These are phyloP conservation scores for Cephalopholis sonnerati DNA, from an alignment of 2,113 vertebrate species.

Conservation along the genomic window DNA sequence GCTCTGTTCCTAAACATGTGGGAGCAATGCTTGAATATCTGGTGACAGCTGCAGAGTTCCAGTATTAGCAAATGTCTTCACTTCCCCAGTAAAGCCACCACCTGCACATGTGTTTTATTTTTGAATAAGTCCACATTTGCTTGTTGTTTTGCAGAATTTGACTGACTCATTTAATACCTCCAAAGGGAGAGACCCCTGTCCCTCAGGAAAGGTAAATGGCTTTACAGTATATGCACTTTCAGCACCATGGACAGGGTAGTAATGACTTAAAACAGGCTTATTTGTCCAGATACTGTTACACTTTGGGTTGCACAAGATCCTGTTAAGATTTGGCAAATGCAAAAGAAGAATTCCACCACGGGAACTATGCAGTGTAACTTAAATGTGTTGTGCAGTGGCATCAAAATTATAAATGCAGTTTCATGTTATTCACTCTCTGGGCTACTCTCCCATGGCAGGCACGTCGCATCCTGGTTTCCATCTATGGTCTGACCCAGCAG, in stretches of 20 bases:
- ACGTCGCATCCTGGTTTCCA: constrained; percentile 75
- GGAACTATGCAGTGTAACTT: background rate
- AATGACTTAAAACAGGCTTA: background rate
- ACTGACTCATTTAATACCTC: constrained; percentile 56
- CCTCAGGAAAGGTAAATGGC: constrained; percentile 78
- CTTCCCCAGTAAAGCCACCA: background rate
- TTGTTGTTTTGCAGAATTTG: constrained; percentile 77
- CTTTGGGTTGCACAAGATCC: background rate
- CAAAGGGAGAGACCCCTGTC: constrained; percentile 78
- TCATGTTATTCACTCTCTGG: background rate
- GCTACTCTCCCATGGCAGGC: constrained; percentile 51
- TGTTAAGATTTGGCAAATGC: background rate
- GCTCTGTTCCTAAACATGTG: background rate
- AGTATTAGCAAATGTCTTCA: constrained; percentile 8
- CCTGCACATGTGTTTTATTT: background rate
- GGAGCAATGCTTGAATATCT: background rate
- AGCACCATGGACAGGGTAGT: constrained; percentile 73
- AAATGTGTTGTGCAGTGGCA: background rate
- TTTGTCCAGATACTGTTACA: background rate
- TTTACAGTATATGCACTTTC: constrained; percentile 22
- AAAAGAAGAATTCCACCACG: background rate
- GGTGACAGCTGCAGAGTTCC: constrained; percentile 47
- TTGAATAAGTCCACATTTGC: background rate
- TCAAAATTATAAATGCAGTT: background rate
- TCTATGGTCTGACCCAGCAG: constrained; percentile 77